Evolutionary conservation across 2,113 vertebrate genomes (phyloP), one percentile per base, ranked within the genome.

Genomic region (Protobothrops mucrosquamatus): DNA sequence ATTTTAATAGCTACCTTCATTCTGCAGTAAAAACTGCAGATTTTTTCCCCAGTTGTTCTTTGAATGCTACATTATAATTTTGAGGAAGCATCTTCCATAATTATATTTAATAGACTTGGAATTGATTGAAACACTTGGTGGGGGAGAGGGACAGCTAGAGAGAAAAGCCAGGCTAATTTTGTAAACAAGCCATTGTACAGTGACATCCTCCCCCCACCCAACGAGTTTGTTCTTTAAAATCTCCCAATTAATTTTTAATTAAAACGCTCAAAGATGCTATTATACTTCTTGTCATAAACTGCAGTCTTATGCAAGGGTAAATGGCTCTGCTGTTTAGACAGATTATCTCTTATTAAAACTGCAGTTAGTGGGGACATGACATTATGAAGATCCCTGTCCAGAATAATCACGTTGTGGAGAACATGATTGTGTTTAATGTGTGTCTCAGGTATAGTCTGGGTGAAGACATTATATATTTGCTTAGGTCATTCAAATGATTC

Each of bases 171-270:
- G 96, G 95, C 96, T 97, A 97, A 97, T 97, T 98, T 97, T 96
- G 97, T 97, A 98, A 98, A 97, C 98, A 97, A 96, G 97, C 96
- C 97, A 97, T 97, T 98, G 98, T 98, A 97, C 97, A 96, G 97
- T 97, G 98, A 97, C 98, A 97, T 96, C 97, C 96, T 22, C 96
- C 87, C 97, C 97, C 97, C 97, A 96, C n/a, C 96, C 54, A 94
- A 97, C 96, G 97, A 97, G 95, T 97, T 97, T 97, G 96, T 96
- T 97, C 98, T 98, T 97, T 81, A 23, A 98, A 98, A 97, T 97
- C 97, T 98, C 96, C 97, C 97, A 98, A 98, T 98, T 98, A 98
- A 98, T 98, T 98, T 98, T 98, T 98, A 98, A 98, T 98, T 98
- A 97, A 98, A 98, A 98, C 97, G 96, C 97, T 97, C 97, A 96